These are phyloP conservation scores for Lepidurus apus DNA, from an alignment of 1,140 invertebrate species.

Conservation along the genomic window DNA sequence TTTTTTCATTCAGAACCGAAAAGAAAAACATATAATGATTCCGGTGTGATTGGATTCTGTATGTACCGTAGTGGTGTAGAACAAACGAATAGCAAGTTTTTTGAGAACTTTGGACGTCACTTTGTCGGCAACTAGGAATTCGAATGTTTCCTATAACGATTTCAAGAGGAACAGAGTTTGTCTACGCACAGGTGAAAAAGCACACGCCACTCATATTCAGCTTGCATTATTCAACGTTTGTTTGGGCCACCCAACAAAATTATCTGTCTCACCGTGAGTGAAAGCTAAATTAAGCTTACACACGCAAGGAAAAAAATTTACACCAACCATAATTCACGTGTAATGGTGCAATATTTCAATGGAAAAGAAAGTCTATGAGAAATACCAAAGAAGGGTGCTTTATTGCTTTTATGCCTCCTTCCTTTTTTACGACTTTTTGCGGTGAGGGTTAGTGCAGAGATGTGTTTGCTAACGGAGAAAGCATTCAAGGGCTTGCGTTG, in stretches of 20 bases:
- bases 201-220: neutral
- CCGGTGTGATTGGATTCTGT: neutral
- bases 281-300: neutral
- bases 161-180: neutral
- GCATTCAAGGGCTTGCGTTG: neutral
- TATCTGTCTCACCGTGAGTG: neutral
- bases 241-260: neutral
- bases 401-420: neutral
- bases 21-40: neutral
- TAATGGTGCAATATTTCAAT: neutral
- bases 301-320: neutral
- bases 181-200: neutral
- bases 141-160: neutral
- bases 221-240: constrained; percentile 2
- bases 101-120: neutral
- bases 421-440: neutral
- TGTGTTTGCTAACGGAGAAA: neutral
- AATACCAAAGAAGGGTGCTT: neutral
- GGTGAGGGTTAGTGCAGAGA: neutral
- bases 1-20: neutral
- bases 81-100: neutral
- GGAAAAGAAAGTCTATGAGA: constrained; percentile 10
- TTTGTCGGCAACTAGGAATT: neutral
- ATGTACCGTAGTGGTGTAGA: neutral
- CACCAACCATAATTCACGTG: constrained; percentile 3